Base-by-base conservation (phyloP, 2,888 invertebrate species). In the Ichneumoninae sp. region DNA sequence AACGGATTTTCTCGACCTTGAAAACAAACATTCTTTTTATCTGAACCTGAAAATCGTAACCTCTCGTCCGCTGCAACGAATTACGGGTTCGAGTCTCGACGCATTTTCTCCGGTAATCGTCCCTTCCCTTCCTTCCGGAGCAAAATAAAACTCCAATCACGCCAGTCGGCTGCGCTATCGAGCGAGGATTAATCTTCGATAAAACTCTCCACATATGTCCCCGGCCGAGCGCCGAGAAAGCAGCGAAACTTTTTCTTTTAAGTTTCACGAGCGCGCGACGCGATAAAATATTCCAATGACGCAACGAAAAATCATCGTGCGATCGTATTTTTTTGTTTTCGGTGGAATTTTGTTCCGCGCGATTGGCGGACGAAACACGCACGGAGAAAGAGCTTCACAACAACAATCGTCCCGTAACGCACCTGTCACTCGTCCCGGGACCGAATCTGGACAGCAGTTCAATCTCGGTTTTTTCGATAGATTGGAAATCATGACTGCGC, bases 1-100 rank as follows among this genome's bases (percentile, higher is more conserved):
- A 95, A 97, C 0, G 97, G 97, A 93, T 97, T 96, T 87, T 3
- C 13, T 47, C 91, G 88, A 54, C 89, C 95, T 95, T 89, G 81
- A 94, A 94, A 80, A n/a, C 70, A 75, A 44, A 82, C 19, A 65
- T 30, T 2, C 0, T 52, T 19, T 8, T 69, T 68, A 81, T 68
- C 19, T 44, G 7, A 26, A 16, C 19, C 1, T 16, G 57, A 26
- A 54, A 54, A 33, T 19, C 0, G 26, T 65, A 22, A 62, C 65
- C 60, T 8, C n/a, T 30, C 1, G 13, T 47, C 7, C 26, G 26
- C 50, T 22, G 10, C 2, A 22, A 40, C 6, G 30, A 47, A 66
- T 82, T 77, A 72, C 68, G 54, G 2, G 1, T 4, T 10, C 2
- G 22, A 74, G 5, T 26, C 3, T 50, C 6, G 1, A 8, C 7